Conservation (phyloP, 2,113 vertebrate species). For the Oreochromis niloticus region DNA sequence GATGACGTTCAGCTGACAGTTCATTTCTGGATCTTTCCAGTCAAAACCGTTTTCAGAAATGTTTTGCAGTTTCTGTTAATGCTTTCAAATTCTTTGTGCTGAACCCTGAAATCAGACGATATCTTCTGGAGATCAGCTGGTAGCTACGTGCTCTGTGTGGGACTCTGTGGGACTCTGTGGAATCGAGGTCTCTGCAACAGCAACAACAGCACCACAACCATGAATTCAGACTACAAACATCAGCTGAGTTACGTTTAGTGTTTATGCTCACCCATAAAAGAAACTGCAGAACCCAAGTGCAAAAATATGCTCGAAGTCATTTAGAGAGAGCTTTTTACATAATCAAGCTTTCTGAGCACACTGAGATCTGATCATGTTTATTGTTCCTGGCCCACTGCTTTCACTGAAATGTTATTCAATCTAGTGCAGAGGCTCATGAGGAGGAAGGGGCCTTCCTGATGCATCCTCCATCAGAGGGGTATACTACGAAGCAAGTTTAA, state of each 20-base stretch:
- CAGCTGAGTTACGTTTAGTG: not conserved
- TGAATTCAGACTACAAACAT: not conserved
- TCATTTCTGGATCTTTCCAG: not conserved
- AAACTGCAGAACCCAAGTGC: not conserved
- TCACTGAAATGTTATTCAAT: not conserved
- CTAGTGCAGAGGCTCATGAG: not conserved
- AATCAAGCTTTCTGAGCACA: not conserved
- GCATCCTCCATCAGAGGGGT: not conserved
- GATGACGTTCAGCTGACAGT: not conserved
- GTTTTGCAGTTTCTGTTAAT: not conserved
- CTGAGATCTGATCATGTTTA: not conserved
- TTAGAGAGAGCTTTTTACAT: not conserved
- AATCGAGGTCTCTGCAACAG: not conserved
- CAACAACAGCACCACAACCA: not conserved
- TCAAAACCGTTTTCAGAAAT: not conserved
- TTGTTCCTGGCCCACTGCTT: not conserved
- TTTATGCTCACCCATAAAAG: not conserved
- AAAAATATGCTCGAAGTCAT: not conserved
- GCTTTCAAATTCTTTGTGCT: not conserved
- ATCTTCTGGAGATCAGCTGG: not conserved
- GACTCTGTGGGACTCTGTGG: not conserved
- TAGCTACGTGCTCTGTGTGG: slow-evolving; percentile 15
- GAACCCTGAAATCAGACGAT: not conserved
- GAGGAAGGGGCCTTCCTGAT: not conserved
- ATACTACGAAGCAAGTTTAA: not conserved